Conservation (phyloP, 2,888 invertebrate species). For the Phaonia tiefii region DNA sequence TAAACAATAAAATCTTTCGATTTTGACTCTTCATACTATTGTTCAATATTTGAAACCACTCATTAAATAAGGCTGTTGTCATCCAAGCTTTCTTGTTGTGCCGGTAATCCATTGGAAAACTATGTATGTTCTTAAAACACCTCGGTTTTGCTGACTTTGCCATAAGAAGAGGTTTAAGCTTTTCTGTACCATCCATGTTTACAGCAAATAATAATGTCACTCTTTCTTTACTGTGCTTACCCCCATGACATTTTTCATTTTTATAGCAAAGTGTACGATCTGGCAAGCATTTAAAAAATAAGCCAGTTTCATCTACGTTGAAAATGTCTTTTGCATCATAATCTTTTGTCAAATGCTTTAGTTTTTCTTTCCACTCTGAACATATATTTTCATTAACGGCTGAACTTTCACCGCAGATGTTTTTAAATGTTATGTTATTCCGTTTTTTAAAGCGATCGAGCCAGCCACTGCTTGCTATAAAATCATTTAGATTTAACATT, state of each 20-base stretch:
- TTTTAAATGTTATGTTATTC: too few relatives aligned
- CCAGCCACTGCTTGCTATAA: conserved; percentile 7
- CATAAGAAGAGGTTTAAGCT: conserved; percentile 71
- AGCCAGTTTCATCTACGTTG: conserved; percentile 68
- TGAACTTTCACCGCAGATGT: conserved; percentile 24
- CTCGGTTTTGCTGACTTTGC: too few relatives aligned
- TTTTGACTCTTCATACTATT: too few relatives aligned
- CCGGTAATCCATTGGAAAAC: too few relatives aligned
- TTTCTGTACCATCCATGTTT: conserved; percentile 73
- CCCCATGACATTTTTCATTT: conserved; percentile 72
- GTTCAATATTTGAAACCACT: too few relatives aligned
- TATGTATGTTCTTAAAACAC: too few relatives aligned
- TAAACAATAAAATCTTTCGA: too few relatives aligned
- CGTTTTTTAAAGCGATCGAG: conserved; percentile 2
- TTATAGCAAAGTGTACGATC: conserved; percentile 71
- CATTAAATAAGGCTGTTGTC: not conserved
- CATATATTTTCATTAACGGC: conserved; percentile 11
- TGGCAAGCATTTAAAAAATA: conserved; percentile 72
- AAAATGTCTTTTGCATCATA: conserved; percentile 35
- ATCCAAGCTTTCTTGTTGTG: too few relatives aligned
- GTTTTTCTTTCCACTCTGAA: conserved; percentile 16
- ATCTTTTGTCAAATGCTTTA: too few relatives aligned
- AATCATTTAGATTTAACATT: conserved; percentile 9
- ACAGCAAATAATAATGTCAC: too few relatives aligned
- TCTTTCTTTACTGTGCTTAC: too few relatives aligned